Evolutionary conservation across 2,113 vertebrate species (phyloP).

Genomic region (Tychaedon coryphoeus): DNA sequence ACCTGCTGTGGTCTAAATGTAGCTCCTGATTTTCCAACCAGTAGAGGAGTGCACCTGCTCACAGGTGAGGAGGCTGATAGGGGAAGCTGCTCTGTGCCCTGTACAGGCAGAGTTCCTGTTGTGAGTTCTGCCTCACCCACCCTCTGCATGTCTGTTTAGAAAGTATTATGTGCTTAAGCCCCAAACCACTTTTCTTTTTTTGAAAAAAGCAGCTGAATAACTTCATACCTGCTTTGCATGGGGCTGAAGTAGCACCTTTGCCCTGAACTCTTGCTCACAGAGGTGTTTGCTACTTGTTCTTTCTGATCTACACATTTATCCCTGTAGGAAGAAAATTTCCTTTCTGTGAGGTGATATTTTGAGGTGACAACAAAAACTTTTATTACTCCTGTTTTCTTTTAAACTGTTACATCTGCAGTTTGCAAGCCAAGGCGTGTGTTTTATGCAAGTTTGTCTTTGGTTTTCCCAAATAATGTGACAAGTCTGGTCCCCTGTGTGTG

Average conservation of each 20-base stretch:
- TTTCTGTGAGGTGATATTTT: not conserved
- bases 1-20: not conserved
- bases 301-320: accelerated
- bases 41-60: not conserved
- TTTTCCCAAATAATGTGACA: accelerated
- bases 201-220: not conserved
- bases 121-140: not conserved
- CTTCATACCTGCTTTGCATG: accelerated
- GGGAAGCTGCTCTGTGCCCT: not conserved
- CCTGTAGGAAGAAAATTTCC: too few relatives aligned
- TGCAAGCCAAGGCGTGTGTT: not conserved
- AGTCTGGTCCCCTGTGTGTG: accelerated
- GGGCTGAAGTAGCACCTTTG: not conserved
- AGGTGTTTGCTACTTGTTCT: not conserved
- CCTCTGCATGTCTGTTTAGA: not conserved
- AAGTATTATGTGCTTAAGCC: not conserved
- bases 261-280: not conserved
- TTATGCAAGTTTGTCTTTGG: not conserved
- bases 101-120: accelerated
- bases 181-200: too few relatives aligned
- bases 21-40: accelerated
- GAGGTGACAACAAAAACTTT: not conserved
- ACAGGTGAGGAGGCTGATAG: not conserved
- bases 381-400: not conserved
- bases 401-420: not conserved